These are phyloP conservation scores for Hippocampus zosterae DNA, from an alignment of 2,113 vertebrate species.

Conservation along the genomic window DNA sequence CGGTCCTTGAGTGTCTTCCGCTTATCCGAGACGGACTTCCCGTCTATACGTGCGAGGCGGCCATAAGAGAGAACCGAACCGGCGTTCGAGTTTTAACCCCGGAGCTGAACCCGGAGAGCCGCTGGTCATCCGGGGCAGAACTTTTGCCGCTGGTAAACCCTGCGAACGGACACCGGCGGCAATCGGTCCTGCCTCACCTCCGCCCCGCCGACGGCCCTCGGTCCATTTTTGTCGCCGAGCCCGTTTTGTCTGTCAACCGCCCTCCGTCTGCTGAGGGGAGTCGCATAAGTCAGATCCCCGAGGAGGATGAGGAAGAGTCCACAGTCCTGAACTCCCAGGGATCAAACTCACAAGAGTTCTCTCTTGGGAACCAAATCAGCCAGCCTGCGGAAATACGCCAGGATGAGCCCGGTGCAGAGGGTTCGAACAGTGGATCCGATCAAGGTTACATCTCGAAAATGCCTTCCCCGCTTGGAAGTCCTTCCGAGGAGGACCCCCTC, in stretches of 20 bases:
- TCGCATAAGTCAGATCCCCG: neutral
- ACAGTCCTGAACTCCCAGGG: constrained; percentile 43
- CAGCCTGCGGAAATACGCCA: constrained; percentile 46
- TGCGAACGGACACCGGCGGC: neutral
- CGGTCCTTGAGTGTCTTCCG: constrained; percentile 54
- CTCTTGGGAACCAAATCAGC: neutral
- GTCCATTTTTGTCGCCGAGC: constrained; percentile 21
- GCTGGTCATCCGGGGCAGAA: constrained; percentile 18
- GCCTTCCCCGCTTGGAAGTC: constrained; percentile 64
- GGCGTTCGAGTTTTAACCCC: constrained; percentile 51
- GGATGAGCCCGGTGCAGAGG: constrained; percentile 52
- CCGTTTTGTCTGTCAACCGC: constrained; percentile 19
- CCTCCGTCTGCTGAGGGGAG: neutral
- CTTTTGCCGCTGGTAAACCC: constrained; percentile 30
- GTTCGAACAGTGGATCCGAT: constrained; percentile 79
- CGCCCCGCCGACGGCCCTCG: neutral
- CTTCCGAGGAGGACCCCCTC: constrained; percentile 56
- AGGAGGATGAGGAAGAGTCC: constrained; percentile 35
- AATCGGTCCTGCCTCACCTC: constrained; percentile 7
- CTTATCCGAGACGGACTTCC: constrained; percentile 54
- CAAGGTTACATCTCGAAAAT: constrained; percentile 85
- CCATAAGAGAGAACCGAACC: constrained; percentile 7
- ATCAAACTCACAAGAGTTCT: constrained; percentile 1
- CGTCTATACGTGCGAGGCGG: constrained; percentile 32
- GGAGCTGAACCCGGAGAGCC: constrained; percentile 23